phyloP scores from a whole-genome alignment of 2,888 invertebrate genomes.

The Bugulina stolonifera region DNA sequence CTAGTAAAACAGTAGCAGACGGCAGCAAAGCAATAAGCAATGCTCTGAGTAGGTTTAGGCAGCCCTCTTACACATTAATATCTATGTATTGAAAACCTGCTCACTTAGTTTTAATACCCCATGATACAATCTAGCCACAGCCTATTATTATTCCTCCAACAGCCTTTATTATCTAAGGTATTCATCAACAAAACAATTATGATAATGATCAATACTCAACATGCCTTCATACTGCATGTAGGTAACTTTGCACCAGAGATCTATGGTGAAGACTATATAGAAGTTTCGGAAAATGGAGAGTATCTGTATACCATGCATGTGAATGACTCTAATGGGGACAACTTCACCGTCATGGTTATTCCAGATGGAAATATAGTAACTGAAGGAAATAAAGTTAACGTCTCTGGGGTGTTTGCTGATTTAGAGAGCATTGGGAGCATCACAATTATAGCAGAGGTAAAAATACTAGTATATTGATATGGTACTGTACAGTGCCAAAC shows the following conservation, averaged over 20 bases:
- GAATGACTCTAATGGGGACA: conserved; percentile 8
- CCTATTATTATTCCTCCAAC: no score
- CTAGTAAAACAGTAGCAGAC: background rate
- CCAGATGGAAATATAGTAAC: background rate
- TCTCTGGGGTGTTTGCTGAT: background rate
- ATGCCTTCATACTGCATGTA: no score
- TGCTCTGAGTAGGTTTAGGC: background rate
- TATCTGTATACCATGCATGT: background rate
- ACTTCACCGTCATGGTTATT: background rate
- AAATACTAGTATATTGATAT: no score
- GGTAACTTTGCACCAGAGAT: conserved; percentile 7
- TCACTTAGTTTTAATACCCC: no score
- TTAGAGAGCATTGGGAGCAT: background rate
- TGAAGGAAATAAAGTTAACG: background rate
- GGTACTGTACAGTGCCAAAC: no score
- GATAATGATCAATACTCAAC: no score
- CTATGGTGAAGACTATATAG: background rate
- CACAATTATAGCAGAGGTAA: no score
- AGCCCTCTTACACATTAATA: no score
- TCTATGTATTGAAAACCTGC: no score
- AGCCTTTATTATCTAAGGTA: no score
- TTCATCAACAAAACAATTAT: no score
- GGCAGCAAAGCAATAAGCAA: background rate
- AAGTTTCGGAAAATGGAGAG: background rate
- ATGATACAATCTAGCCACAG: no score